A percentile compares a stretch with the other conserved stretches of the same genome.
Conservation (phyloP, 1,140 invertebrate genomes). For the Drosophila leontia region DNA sequence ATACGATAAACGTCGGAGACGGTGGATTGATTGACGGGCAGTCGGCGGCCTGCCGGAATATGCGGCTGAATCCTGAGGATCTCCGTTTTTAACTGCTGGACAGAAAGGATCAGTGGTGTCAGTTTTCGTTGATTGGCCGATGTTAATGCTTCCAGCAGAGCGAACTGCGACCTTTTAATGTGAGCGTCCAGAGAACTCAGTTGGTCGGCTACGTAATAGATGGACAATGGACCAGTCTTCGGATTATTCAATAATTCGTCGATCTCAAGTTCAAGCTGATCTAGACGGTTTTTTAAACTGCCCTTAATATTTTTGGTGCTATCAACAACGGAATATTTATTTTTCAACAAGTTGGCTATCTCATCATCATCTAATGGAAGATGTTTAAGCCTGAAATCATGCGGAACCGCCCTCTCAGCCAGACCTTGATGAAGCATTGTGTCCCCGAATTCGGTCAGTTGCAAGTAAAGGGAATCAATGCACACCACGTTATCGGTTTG, state of each 20-base stretch:
- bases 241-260: rapidly evolving
- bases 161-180: neutral
- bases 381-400: neutral
- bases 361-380: too few relatives aligned
- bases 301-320: neutral
- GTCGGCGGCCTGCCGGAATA: slow-evolving; percentile 4
- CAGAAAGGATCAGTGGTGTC: slow-evolving; percentile 10
- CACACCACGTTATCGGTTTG: rapidly evolving
- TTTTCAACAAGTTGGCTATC: neutral
- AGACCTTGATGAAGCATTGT: neutral
- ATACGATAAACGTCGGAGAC: slow-evolving; percentile 10
- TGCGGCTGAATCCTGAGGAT: neutral
- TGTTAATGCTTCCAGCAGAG: slow-evolving; percentile 16
- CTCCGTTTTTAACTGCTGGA: slow-evolving; percentile 7
- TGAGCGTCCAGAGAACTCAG: neutral
- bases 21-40: slow-evolving; percentile 3
- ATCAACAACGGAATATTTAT: neutral
- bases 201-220: neutral
- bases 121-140: neutral
- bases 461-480: too few relatives aligned
- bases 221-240: rapidly evolving
- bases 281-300: neutral
- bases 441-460: neutral
- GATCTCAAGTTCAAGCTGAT: neutral
- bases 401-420: neutral